phyloP scores from a whole-genome alignment of 1,140 invertebrate species.

The Ooceraea biroi region DNA sequence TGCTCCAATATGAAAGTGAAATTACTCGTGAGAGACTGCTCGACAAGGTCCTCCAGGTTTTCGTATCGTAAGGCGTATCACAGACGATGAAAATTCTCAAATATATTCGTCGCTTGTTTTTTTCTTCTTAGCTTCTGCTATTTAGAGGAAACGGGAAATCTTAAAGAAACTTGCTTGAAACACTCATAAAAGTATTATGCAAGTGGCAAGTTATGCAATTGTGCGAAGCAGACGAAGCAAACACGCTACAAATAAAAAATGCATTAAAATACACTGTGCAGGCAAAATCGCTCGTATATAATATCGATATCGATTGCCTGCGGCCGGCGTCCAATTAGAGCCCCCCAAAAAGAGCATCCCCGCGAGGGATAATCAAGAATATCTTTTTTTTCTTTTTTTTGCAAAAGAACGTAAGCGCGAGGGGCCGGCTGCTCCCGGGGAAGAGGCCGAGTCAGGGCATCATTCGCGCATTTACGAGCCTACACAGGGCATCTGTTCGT shows the following conservation, averaged over 20 bases:
- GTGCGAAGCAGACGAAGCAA: no score
- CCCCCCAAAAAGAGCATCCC: conserved; percentile 18
- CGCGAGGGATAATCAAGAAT: conserved; percentile 28
- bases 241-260: no score
- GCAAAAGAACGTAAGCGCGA: conserved; percentile 25
- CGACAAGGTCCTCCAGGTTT: neutral
- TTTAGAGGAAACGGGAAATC: conserved; percentile 84
- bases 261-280: neutral
- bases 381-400: neutral
- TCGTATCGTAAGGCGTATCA: neutral
- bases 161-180: conserved; percentile 51
- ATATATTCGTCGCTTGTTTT: conserved; percentile 44
- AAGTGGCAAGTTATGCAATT: no score
- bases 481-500: conserved; percentile 76
- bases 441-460: conserved; percentile 17
- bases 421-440: conserved; percentile 14
- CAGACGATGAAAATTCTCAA: neutral
- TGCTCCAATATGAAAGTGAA: conserved; percentile 86
- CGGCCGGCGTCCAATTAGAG: conserved; percentile 35
- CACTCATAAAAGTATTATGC: no score
- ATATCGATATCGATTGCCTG: conserved; percentile 18
- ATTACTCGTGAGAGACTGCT: neutral
- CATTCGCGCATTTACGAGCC: conserved; percentile 30
- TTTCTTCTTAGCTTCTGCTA: conserved; percentile 86
- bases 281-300: neutral